phyloP scores from a whole-genome alignment of 2,888 invertebrate genomes.

The Brachyptera risi region DNA sequence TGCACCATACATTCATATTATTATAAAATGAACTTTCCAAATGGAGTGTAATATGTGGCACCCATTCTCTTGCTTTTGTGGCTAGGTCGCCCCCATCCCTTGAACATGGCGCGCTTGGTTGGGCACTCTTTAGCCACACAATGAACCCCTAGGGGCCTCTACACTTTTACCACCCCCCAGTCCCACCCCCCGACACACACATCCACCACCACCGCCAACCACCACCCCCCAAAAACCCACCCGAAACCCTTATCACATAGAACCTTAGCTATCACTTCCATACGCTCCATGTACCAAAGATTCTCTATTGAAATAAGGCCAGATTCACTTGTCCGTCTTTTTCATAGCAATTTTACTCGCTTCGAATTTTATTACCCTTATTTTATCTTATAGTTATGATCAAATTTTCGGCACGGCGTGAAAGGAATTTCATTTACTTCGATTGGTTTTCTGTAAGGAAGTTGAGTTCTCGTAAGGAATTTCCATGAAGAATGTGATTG shows the following conservation, averaged over 20 bases:
- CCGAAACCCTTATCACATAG: not conserved
- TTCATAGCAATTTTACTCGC: slow-evolving; percentile 3
- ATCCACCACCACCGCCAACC: not conserved
- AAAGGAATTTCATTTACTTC: slow-evolving; percentile 5
- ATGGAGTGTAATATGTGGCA: slow-evolving; percentile 5
- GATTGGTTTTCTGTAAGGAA: not conserved
- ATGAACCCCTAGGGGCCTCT: slow-evolving; percentile 14
- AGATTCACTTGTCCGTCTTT: slow-evolving; percentile 19
- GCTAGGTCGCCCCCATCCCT: not conserved
- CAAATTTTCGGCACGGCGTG: slow-evolving; percentile 9
- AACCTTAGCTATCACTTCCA: slow-evolving; percentile 19
- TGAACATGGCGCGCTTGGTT: slow-evolving; percentile 13
- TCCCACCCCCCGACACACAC: not conserved
- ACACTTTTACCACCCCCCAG: not conserved
- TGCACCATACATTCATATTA: slow-evolving; percentile 15
- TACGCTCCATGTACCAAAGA: slow-evolving; percentile 6
- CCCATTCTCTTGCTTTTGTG: slow-evolving; percentile 12
- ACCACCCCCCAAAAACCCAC: no score
- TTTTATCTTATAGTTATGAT: slow-evolving; percentile 15
- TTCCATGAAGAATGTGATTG: no score
- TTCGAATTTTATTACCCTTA: slow-evolving; percentile 6
- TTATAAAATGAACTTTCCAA: slow-evolving; percentile 17
- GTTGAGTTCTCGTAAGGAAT: no score
- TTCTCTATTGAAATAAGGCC: slow-evolving; percentile 19
- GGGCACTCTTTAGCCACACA: slow-evolving; percentile 21